phyloP scores from a whole-genome alignment of 2,113 vertebrate genomes.

The Lutjanus erythropterus region DNA sequence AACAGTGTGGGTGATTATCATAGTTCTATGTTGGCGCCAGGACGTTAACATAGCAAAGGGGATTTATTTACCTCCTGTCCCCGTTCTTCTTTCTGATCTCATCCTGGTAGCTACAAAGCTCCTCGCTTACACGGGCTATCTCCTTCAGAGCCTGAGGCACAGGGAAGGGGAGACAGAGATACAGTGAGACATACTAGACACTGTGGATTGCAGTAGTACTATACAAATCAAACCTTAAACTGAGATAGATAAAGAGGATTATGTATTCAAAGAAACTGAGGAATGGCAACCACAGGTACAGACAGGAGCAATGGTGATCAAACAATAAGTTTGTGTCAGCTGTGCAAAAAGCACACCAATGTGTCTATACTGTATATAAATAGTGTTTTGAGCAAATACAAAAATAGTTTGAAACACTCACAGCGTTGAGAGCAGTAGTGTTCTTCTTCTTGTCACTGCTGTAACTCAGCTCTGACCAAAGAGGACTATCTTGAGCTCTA shows the following conservation, averaged over 20 bases:
- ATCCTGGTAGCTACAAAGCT: conserved; percentile 97
- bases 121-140: conserved; percentile 96
- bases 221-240: not conserved
- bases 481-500: conserved; percentile 27
- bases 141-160: conserved; percentile 93
- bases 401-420: conserved; percentile 83
- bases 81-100: conserved; percentile 90
- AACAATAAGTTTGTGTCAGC: not conserved
- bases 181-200: conserved; percentile 29
- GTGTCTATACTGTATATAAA: not conserved
- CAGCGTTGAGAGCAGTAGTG: conserved; percentile 89
- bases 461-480: conserved; percentile 65
- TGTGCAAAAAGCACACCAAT: not conserved
- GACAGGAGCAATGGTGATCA: conserved; percentile 10
- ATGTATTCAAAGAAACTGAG: conserved; percentile 7
- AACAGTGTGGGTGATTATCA: too few species aligned
- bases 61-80: conserved; percentile 86
- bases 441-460: conserved; percentile 85
- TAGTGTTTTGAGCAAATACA: not conserved
- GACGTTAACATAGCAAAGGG: conserved; percentile 1
- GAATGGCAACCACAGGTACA: not conserved
- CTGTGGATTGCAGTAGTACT: not conserved
- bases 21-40: conserved; percentile 9
- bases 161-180: conserved; percentile 28
- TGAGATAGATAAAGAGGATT: conserved; percentile 13